These are phyloP conservation scores for Coracias cyanogaster DNA, from an alignment of 2,797 vertebrate species.

Conservation along the genomic window DNA sequence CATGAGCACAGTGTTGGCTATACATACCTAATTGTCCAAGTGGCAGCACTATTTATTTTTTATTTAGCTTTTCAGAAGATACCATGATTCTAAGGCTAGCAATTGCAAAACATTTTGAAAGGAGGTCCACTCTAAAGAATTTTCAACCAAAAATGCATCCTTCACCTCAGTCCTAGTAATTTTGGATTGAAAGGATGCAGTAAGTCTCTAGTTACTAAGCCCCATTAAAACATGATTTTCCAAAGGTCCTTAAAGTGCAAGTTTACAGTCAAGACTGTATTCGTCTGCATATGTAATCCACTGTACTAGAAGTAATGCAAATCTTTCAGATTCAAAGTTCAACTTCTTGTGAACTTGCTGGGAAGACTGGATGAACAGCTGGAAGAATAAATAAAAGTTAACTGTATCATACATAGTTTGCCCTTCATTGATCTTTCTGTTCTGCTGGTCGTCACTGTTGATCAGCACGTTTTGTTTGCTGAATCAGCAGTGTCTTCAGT, in stretches of 20 bases:
- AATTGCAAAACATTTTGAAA: not conserved
- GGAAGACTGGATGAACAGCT: constrained; percentile 22
- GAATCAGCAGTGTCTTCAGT: not conserved
- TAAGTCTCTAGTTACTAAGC: not conserved
- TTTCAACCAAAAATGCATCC: not conserved
- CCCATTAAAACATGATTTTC: not conserved
- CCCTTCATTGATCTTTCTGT: not conserved
- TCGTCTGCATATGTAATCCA: not conserved
- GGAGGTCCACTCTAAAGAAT: not conserved
- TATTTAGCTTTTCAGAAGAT: not conserved
- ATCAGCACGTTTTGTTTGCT: not conserved
- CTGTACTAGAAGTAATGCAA: not conserved
- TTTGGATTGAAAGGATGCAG: not conserved
- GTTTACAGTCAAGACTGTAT: not conserved
- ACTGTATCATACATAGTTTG: not conserved
- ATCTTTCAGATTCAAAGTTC: not conserved
- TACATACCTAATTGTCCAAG: not conserved
- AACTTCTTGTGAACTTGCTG: not conserved
- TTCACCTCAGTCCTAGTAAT: not conserved
- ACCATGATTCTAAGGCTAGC: not conserved
- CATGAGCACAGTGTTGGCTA: not conserved
- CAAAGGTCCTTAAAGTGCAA: not conserved
- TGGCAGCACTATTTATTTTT: not conserved
- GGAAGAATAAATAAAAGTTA: constrained; percentile 14
- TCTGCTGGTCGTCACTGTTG: not conserved